Evolutionary conservation across 2,888 invertebrate species (phyloP).

Genomic region (Melipona beecheii): DNA sequence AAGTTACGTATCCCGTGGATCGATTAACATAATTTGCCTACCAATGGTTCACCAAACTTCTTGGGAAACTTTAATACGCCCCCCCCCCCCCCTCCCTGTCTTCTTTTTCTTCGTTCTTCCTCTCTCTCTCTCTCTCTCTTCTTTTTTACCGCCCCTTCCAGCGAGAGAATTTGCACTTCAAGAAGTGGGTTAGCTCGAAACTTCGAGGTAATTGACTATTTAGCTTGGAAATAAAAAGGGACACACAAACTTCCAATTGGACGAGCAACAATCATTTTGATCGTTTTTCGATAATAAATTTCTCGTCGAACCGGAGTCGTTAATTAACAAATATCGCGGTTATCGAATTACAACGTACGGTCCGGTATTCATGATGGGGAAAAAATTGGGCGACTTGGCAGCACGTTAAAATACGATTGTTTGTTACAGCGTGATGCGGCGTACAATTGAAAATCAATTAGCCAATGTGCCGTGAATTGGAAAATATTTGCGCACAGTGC

Average conservation of each 20-base stretch:
- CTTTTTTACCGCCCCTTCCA: background rate
- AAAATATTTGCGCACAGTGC: background rate
- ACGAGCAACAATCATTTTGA: background rate
- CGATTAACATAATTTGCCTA: slow-evolving; percentile 51
- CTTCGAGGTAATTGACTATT: slow-evolving; percentile 30
- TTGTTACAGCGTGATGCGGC: background rate
- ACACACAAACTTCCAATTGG: background rate
- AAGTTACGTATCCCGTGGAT: slow-evolving; percentile 25
- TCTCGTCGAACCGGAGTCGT: background rate
- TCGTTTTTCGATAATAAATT: background rate
- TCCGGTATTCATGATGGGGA: background rate
- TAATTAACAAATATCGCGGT: slow-evolving; percentile 9
- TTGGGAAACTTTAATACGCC: slow-evolving; percentile 33
- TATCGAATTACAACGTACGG: background rate
- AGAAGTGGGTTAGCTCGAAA: slow-evolving; percentile 32
- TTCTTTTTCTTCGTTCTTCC: background rate
- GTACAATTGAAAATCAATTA: background rate
- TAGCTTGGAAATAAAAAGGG: slow-evolving; percentile 13
- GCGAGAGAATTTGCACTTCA: slow-evolving; percentile 36
- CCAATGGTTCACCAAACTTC: slow-evolving; percentile 33
- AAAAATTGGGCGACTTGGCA: background rate
- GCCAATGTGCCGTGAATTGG: background rate
- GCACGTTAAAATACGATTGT: background rate
- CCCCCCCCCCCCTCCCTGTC: no score
- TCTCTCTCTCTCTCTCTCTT: no score